Conservation (phyloP, 1,140 invertebrate genomes). For the Heliconius eleuchia region DNA sequence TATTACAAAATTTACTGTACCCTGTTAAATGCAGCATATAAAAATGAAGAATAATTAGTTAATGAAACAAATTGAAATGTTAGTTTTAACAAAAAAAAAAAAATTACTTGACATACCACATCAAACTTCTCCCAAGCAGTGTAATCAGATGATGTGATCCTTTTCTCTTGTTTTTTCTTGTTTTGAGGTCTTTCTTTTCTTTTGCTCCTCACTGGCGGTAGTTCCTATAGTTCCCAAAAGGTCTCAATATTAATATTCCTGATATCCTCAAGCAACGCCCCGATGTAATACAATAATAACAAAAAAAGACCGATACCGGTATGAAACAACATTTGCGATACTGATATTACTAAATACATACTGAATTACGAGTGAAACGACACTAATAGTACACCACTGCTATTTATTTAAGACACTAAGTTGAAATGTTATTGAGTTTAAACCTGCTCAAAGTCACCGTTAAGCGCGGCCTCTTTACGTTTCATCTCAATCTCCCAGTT, state of each 20-base stretch:
- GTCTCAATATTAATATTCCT: constrained; percentile 27
- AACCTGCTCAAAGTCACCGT: constrained; percentile 73
- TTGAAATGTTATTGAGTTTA: constrained; percentile 30
- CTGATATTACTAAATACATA: constrained; percentile 36
- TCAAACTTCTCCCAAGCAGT: constrained; percentile 91
- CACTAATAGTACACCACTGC: constrained; percentile 26
- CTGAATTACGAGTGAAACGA: constrained; percentile 10
- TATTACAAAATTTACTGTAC: too few relatives aligned
- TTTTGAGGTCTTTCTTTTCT: constrained; percentile 70
- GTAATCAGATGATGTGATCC: constrained; percentile 85
- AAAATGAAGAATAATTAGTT: background rate
- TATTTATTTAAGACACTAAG: constrained; percentile 31
- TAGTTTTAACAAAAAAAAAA: background rate
- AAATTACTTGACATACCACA: constrained; percentile 77
- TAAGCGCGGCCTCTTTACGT: constrained; percentile 86
- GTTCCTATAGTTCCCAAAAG: constrained; percentile 54
- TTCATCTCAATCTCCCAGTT: constrained; percentile 93
- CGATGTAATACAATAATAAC: constrained; percentile 33
- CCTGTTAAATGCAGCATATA: background rate
- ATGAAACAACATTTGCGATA: constrained; percentile 30
- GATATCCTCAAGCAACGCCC: constrained; percentile 25
- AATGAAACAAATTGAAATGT: background rate
- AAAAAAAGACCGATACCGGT: constrained; percentile 35
- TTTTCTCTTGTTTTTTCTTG: constrained; percentile 62
- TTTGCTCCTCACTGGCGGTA: constrained; percentile 83